Evolutionary conservation across 2,888 invertebrate species (phyloP), one percentile per base, ranked within the genome.

Genomic region (Synergus umbraculus): DNA sequence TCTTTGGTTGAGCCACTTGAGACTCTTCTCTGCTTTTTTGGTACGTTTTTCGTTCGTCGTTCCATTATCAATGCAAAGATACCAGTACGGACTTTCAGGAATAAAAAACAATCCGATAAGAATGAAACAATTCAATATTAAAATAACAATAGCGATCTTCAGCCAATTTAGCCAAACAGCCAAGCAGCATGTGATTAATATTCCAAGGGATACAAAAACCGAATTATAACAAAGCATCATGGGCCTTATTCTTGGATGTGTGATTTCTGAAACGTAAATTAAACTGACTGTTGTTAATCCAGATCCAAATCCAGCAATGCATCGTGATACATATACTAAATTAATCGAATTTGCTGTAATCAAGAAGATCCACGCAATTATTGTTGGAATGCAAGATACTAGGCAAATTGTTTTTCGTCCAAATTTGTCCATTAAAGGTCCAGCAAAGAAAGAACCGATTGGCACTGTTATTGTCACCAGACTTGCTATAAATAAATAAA

Each of bases 21-120:
- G 85, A n/a, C 93, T 91, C 78, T 86, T 88, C 41, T 92, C 89
- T 5, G 93, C 92, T 3, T 85, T 85, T 5, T 86, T 82, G 65
- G 80, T 78, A 46, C 82, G 82, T 54, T 86, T 83, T 22, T 84
- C 80, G 76, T 85, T 84, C 15, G 81, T 81, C 43, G 83, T 84
- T 49, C 85, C 90, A 76, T 91, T 90, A 84, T 89, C 90, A 85
- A 94, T 93, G 60, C 91, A 92, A 2, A 93, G 85, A n/a, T 93
- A 88, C 94, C 94, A 95, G 81, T 94, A 92, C 0, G 94, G 94
- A 83, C 94, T 94, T 88, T 95, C 94, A 0, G 94, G 94, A 65
- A 94, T 85, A 10, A 92, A 88, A 43, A 90, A 90, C 1, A 94
- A 86, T 0, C 90, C 85, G 22, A 92, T 63, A 10, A 92, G 89